phyloP scores from a whole-genome alignment of 2,113 vertebrate genomes.

The Daboia siamensis region DNA sequence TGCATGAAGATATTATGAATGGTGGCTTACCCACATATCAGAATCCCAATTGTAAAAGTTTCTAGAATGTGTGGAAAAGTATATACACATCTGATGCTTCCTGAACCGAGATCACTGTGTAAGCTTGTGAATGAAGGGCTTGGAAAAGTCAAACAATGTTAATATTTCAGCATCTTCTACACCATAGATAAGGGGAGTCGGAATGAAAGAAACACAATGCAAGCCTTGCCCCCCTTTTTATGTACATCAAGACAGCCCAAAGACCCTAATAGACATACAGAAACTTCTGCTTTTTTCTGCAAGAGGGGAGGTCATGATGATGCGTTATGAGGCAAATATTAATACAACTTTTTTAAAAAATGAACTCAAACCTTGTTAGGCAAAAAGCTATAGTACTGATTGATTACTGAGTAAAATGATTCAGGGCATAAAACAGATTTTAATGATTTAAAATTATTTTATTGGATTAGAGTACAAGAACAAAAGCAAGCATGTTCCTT shows the following conservation, averaged over 20 bases:
- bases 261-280: not conserved
- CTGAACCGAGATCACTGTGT: not conserved
- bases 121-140: not conserved
- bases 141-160: not conserved
- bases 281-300: not conserved
- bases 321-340: not conserved
- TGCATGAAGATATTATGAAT: not conserved
- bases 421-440: conserved; percentile 22
- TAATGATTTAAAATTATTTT: conserved; percentile 32
- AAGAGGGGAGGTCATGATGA: not conserved
- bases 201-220: not conserved
- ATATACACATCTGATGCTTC: not conserved
- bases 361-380: conserved; percentile 24
- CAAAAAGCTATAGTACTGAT: conserved; percentile 9
- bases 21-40: not conserved
- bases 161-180: not conserved
- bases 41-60: not conserved
- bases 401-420: conserved; percentile 25
- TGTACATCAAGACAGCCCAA: not conserved
- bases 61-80: not conserved
- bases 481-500: conserved; percentile 6
- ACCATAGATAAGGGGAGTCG: not conserved
- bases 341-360: not conserved
- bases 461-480: conserved; percentile 27
- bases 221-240: not conserved